Evolutionary conservation across 2,888 invertebrate genomes (phyloP), one percentile per base, ranked within the genome.

Genomic region (Meandrusa payeni): DNA sequence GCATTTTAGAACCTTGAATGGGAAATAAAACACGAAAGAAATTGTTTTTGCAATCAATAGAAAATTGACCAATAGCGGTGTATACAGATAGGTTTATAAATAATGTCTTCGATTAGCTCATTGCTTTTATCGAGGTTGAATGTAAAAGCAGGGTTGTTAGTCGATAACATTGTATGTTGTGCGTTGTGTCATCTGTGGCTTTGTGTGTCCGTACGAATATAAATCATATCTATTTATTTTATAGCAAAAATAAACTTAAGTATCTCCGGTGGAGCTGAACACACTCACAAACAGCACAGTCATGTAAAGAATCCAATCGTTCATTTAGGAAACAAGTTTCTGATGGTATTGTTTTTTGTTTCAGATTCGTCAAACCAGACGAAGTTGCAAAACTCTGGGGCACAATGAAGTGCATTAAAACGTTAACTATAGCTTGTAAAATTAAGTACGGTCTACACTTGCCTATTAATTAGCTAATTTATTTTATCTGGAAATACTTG

Each of bases 381-480:
- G 93, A 93, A 64, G 94, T 97, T 2, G 96, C 97, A 1, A 91
- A 93, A 61, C 88, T 95, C 29, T 97, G 97, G 97, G 96, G 96
- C 2, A 91, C 91, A 48, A 73, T 94, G 71, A 96, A 96, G 70
- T n/a, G n/a, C n/a, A n/a, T n/a, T n/a, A n/a, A n/a, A n/a, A n/a
- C n/a, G n/a, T n/a, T n/a, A n/a, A n/a, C n/a, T n/a, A n/a, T n/a
- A n/a, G n/a, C n/a, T n/a, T n/a, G n/a, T n/a, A n/a, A n/a, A n/a
- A n/a, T n/a, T n/a, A n/a, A n/a, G n/a, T n/a, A n/a, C n/a, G n/a
- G n/a, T n/a, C n/a, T n/a, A n/a, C n/a, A n/a, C n/a, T n/a, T n/a
- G n/a, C n/a, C n/a, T n/a, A n/a, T n/a, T n/a, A n/a, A n/a, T n/a
- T n/a, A n/a, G n/a, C n/a, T n/a, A n/a, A n/a, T n/a, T n/a, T n/a